A percentile compares a stretch with the other conserved stretches of the same genome.
These are phyloP conservation scores for Alentia gelatinosa DNA, from an alignment of 2,888 invertebrate species.

Conservation along the genomic window DNA sequence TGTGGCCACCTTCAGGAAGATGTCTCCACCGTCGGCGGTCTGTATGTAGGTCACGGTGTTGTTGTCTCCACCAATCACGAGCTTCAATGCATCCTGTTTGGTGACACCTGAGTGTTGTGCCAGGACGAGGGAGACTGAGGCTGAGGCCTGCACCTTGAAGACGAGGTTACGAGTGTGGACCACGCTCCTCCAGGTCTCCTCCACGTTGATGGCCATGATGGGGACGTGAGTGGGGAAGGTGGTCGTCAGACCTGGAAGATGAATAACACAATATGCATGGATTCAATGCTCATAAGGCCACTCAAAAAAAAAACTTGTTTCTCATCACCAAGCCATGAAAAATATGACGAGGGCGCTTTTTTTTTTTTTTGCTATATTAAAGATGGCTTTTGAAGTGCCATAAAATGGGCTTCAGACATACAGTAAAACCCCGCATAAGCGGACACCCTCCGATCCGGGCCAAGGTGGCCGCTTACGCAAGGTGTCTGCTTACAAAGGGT, in stretches of 20 bases:
- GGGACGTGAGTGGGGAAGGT: background rate
- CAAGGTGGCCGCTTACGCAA: too few relatives aligned
- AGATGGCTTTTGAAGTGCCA: too few relatives aligned
- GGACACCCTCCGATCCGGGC: too few relatives aligned
- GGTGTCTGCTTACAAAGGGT: too few relatives aligned
- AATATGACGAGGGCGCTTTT: too few relatives aligned
- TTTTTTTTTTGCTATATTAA: too few relatives aligned
- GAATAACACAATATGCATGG: too few relatives aligned
- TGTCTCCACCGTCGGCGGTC: background rate
- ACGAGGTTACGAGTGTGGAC: background rate
- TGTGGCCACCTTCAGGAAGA: background rate
- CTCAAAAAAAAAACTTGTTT: too few relatives aligned
- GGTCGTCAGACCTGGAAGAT: background rate
- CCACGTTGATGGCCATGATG: background rate
- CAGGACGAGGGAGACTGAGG: background rate
- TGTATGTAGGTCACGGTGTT: background rate
- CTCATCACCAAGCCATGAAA: too few relatives aligned
- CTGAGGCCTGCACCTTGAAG: background rate
- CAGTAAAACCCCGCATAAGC: too few relatives aligned
- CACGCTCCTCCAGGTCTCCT: background rate
- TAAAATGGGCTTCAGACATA: too few relatives aligned
- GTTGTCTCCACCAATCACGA: background rate
- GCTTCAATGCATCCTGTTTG: background rate
- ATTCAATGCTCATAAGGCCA: too few relatives aligned
- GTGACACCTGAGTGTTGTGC: background rate